phyloP scores from a whole-genome alignment of 2,113 vertebrate genomes.

The Spilogale gracilis region DNA sequence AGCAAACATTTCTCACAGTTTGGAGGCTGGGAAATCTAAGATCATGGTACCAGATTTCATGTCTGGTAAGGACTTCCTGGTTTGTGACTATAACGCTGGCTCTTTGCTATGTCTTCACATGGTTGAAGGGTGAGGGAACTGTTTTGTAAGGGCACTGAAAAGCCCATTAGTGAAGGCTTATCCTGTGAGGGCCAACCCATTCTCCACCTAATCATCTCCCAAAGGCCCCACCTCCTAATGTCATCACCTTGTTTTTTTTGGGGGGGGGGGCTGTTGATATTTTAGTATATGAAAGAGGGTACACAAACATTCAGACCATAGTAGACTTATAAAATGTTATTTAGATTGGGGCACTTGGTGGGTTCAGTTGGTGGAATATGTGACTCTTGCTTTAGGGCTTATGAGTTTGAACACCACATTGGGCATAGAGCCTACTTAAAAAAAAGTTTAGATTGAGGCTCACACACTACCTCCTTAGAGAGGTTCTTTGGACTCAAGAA shows the following conservation, averaged over 20 bases:
- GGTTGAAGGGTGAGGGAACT: neutral
- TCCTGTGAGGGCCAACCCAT: neutral
- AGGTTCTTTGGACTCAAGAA: neutral
- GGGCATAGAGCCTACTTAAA: neutral
- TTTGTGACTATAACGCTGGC: neutral
- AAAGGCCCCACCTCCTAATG: neutral
- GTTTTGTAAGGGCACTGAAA: neutral
- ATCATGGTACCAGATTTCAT: neutral
- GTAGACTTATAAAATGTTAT: neutral
- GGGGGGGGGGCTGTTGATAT: neutral
- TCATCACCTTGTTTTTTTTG: neutral
- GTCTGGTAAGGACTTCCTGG: neutral
- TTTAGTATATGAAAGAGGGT: neutral
- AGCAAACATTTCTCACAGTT: neutral
- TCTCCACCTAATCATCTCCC: neutral
- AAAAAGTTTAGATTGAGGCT: neutral
- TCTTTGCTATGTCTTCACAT: neutral
- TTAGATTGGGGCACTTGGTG: neutral
- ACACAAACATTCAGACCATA: neutral
- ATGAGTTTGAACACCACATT: neutral
- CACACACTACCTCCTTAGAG: neutral
- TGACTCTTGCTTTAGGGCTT: neutral
- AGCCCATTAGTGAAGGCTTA: neutral
- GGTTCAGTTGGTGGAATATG: neutral
- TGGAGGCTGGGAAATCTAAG: neutral